A percentile compares a stretch with the other conserved stretches of the same genome.
Conservation (phyloP, 2,888 invertebrate species). For the Dione juno region DNA sequence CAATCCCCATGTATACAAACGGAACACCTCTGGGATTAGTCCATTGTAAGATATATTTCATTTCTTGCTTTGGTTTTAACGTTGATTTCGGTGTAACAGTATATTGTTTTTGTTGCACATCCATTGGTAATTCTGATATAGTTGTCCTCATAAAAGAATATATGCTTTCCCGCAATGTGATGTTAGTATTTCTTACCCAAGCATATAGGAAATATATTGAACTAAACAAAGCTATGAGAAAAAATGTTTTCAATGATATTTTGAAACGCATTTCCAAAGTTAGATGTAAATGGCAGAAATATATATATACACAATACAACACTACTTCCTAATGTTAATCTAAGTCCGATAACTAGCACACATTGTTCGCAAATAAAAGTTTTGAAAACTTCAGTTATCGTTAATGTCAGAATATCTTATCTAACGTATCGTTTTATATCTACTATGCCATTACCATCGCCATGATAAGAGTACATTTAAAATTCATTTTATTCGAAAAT, state of each 20-base stretch:
- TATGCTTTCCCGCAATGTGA: background rate
- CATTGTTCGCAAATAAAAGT: conserved; percentile 2
- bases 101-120: conserved; percentile 11
- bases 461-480: background rate
- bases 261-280: conserved; percentile 18
- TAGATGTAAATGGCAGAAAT: background rate
- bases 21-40: conserved; percentile 54
- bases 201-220: conserved; percentile 37
- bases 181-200: conserved; percentile 23
- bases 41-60: conserved; percentile 64
- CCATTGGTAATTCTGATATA: background rate
- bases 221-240: conserved; percentile 28
- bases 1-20: conserved; percentile 57
- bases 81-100: background rate
- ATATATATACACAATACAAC: background rate
- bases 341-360: background rate
- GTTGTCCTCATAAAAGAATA: background rate
- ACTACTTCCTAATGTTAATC: background rate
- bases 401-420: conserved; percentile 9
- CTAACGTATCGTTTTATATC: background rate
- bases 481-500: background rate
- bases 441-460: background rate
- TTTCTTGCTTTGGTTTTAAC: background rate
- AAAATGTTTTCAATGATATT: conserved; percentile 39
- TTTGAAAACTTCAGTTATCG: conserved; percentile 12